Percentiles rank a stretch among this genome's conserved stretches.
Conservation (phyloP, 1,140 invertebrate genomes). For the Leptinotarsa undecemlineata region DNA sequence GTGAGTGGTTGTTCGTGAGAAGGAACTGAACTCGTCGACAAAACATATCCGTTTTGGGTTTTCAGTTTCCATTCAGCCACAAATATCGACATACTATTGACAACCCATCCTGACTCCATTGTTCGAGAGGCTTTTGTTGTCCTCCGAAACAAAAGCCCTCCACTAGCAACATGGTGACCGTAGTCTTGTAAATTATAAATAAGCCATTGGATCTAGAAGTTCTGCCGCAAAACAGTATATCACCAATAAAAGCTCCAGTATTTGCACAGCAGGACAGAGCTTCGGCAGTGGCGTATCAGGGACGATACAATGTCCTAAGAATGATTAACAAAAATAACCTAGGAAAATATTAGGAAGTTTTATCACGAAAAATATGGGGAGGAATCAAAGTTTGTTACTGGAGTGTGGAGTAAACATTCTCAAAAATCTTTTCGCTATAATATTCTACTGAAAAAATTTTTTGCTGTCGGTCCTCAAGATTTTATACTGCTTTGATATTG, state of each 20-base stretch:
- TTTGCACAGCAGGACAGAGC: not conserved
- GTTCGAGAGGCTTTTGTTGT: not conserved
- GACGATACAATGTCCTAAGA: too few relatives aligned
- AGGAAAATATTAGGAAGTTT: too few relatives aligned
- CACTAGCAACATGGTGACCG: conserved; percentile 1
- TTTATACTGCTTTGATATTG: too few relatives aligned
- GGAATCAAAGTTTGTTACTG: too few relatives aligned
- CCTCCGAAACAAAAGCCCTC: not conserved
- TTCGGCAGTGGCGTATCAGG: not conserved
- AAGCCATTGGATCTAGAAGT: conserved; percentile 19
- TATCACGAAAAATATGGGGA: too few relatives aligned
- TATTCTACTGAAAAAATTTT: too few relatives aligned
- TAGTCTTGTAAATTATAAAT: conserved; percentile 20
- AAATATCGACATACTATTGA: not conserved
- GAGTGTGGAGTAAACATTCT: too few relatives aligned
- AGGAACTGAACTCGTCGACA: not conserved
- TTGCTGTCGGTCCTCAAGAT: too few relatives aligned
- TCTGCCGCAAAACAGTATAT: conserved; percentile 17
- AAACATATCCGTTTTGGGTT: not conserved
- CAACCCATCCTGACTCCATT: not conserved
- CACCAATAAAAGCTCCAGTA: conserved; percentile 1
- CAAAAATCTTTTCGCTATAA: too few relatives aligned
- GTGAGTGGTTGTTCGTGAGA: too few relatives aligned
- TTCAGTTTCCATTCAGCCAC: not conserved
- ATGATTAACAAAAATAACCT: too few relatives aligned